Conservation (phyloP, 2,797 vertebrate species). For the Rhinogobio ventralis region DNA sequence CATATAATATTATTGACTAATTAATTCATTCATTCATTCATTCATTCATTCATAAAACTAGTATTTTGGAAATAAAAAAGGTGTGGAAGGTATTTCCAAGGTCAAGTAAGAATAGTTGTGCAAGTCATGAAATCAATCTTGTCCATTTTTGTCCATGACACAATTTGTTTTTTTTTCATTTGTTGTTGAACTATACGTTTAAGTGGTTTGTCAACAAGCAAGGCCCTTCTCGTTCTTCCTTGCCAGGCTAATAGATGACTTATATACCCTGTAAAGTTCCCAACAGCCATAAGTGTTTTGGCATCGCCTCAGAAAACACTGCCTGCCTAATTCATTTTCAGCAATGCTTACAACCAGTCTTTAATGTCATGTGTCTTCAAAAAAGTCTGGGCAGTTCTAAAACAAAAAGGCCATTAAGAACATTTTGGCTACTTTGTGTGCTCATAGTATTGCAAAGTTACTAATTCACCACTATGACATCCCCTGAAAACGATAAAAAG, state of each 20-base stretch:
- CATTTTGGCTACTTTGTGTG: not conserved
- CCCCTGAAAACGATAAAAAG: not conserved
- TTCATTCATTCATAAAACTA: no score
- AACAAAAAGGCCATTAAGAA: constrained; percentile 13
- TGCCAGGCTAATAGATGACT: not conserved
- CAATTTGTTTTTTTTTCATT: no score
- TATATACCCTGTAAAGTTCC: not conserved
- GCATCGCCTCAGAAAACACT: constrained; percentile 10
- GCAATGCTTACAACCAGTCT: not conserved
- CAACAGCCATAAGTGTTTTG: constrained; percentile 23
- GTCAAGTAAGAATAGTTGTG: not conserved
- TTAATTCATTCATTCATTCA: no score
- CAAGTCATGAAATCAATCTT: not conserved
- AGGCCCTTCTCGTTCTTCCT: not conserved
- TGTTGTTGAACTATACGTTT: not conserved
- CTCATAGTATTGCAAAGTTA: not conserved
- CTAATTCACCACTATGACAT: not conserved
- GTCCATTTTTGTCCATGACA: no score
- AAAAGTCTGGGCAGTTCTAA: constrained; percentile 2
- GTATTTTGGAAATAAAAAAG: not conserved
- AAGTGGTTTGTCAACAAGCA: not conserved
- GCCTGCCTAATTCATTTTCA: constrained; percentile 24
- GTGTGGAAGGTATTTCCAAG: not conserved
- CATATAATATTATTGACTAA: not conserved
- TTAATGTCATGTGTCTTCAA: constrained; percentile 22